Evolutionary conservation across 2,888 invertebrate genomes (phyloP).

Genomic region (Danaus chrysippus): DNA sequence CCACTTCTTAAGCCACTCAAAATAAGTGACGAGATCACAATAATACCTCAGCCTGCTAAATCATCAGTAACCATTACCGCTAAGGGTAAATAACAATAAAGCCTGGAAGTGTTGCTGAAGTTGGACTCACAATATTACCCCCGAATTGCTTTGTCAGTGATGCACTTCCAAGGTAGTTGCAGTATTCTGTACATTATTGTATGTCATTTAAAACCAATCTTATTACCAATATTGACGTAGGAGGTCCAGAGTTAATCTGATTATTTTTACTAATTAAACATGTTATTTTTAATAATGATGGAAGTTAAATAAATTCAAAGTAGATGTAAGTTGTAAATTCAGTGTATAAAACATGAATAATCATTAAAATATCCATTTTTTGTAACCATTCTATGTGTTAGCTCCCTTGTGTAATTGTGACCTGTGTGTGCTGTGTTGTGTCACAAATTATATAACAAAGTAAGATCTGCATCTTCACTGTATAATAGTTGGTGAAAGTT

Average conservation of each 20-base stretch:
- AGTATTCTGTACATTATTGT: conserved; percentile 72
- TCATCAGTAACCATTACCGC: conserved; percentile 68
- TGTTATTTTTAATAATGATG: conserved; percentile 53
- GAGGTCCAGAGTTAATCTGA: conserved; percentile 50
- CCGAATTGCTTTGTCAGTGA: conserved; percentile 47
- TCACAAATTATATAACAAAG: conserved; percentile 56
- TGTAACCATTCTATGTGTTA: conserved; percentile 41
- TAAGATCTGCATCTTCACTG: conserved; percentile 57
- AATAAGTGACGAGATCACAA: conserved; percentile 95
- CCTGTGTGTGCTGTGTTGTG: conserved; percentile 48
- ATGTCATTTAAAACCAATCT: conserved; percentile 53
- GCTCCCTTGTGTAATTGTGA: conserved; percentile 46
- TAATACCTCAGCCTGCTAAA: conserved; percentile 91
- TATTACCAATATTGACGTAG: conserved; percentile 56
- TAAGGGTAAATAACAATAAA: conserved; percentile 69
- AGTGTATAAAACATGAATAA: conserved; percentile 52
- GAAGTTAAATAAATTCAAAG: conserved; percentile 40
- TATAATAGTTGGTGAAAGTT: conserved; percentile 44
- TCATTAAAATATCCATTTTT: conserved; percentile 43
- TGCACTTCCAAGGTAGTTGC: conserved; percentile 53
- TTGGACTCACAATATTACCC: conserved; percentile 35
- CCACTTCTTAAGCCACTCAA: conserved; percentile 89
- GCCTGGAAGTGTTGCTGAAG: conserved; percentile 42
- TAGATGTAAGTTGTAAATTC: conserved; percentile 54
- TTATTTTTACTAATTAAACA: conserved; percentile 52